Conservation (phyloP, 1,140 invertebrate species). For the Drosophila willistoni region DNA sequence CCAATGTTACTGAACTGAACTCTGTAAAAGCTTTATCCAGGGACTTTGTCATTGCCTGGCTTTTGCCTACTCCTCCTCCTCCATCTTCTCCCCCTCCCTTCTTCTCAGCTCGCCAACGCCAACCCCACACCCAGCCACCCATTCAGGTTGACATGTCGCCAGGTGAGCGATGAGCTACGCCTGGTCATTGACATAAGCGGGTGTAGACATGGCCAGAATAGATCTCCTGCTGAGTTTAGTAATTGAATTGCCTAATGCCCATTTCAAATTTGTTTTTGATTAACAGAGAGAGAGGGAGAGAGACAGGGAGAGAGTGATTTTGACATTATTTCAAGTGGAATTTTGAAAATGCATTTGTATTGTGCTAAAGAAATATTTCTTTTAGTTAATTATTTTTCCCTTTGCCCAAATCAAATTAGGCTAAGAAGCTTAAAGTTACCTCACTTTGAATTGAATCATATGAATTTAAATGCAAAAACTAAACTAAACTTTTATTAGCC, state of each 20-base stretch:
- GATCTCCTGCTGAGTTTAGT: constrained; percentile 61
- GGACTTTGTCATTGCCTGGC: constrained; percentile 46
- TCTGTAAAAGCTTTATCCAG: constrained; percentile 48
- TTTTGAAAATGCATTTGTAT: constrained; percentile 2
- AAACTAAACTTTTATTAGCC: too few relatives aligned
- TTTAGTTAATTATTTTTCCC: too few relatives aligned
- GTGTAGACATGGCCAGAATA: background rate
- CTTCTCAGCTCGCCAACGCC: too few relatives aligned
- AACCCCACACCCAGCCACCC: background rate
- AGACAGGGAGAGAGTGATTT: constrained; percentile 26
- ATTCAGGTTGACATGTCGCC: constrained; percentile 45
- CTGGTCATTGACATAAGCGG: constrained; percentile 72
- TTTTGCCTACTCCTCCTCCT: constrained; percentile 12
- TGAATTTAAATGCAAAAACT: too few relatives aligned
- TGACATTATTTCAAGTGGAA: constrained; percentile 55
- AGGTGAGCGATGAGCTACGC: constrained; percentile 61
- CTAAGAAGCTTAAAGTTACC: too few relatives aligned
- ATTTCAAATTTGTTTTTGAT: constrained; percentile 55
- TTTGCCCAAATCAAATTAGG: too few relatives aligned
- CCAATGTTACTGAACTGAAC: constrained; percentile 19
- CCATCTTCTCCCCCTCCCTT: background rate
- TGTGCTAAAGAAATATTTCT: background rate
- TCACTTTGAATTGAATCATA: too few relatives aligned
- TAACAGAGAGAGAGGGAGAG: constrained; percentile 10
- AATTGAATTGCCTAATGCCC: constrained; percentile 67